Evolutionary conservation across 2,888 invertebrate species (phyloP).

Genomic region (Rambutsinella grinnellia): DNA sequence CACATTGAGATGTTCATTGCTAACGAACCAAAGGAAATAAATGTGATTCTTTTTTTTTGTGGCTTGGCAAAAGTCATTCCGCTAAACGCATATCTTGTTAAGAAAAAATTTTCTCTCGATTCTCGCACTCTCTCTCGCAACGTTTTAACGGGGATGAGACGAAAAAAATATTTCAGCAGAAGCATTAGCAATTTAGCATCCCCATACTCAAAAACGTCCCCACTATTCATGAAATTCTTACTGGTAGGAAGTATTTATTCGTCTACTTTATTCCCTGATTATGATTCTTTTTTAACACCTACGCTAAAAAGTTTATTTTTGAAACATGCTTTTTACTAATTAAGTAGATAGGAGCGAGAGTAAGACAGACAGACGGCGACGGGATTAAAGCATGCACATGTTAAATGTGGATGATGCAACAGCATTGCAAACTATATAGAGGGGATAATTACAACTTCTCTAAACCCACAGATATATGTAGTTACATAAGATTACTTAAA

Average conservation of each 20-base stretch:
- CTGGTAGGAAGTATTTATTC: not conserved
- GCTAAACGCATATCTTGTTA: constrained; percentile 5
- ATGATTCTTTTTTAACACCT: constrained; percentile 10
- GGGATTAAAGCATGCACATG: no score
- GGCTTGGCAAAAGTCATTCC: not conserved
- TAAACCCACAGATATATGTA: no score
- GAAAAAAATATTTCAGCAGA: not conserved
- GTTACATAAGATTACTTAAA: no score
- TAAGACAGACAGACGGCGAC: not conserved
- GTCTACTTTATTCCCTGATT: not conserved
- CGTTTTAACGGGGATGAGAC: not conserved
- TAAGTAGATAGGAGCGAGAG: constrained; percentile 10
- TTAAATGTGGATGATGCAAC: no score
- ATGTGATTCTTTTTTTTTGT: not conserved
- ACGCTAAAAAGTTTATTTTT: constrained; percentile 36
- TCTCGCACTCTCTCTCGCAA: not conserved
- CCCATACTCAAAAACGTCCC: not conserved
- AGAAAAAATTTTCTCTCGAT: constrained; percentile 1
- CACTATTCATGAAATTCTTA: not conserved
- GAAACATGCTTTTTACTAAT: constrained; percentile 21
- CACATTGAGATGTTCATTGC: not conserved
- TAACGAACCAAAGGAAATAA: not conserved
- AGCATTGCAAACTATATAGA: no score
- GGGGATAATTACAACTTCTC: no score
- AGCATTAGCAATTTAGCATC: not conserved